Conservation (phyloP, 2,113 vertebrate species). For the Anas platyrhynchos region DNA sequence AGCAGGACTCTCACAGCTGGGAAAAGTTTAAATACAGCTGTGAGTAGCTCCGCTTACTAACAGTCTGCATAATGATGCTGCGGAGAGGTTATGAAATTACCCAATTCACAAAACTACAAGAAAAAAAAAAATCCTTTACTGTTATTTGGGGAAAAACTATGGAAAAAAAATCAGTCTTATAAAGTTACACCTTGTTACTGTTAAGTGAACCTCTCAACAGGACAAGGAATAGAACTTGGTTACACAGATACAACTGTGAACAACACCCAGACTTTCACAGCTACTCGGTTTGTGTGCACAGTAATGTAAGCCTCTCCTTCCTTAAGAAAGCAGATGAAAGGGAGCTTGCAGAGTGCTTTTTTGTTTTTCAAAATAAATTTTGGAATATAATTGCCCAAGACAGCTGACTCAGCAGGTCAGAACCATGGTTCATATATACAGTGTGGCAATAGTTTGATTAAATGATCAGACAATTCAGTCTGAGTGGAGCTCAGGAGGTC, state of each 20-base stretch:
- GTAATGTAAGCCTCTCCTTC: not conserved
- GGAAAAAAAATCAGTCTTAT: not conserved
- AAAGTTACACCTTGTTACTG: not conserved
- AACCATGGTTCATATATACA: not conserved
- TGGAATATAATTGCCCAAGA: not conserved
- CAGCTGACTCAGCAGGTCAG: not conserved
- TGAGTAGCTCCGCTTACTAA: not conserved
- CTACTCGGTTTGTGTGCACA: not conserved
- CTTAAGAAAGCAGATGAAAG: not conserved
- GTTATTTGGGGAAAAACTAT: not conserved
- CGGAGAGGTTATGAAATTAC: not conserved
- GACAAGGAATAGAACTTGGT: not conserved
- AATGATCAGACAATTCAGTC: not conserved
- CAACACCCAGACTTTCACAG: not conserved
- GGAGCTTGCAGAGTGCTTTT: not conserved
- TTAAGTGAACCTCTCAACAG: not conserved
- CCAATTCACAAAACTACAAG: not conserved
- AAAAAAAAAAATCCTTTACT: not conserved
- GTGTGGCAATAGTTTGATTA: not conserved
- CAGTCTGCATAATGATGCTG: not conserved
- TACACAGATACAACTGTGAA: not conserved
- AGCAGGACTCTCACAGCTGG: not conserved
- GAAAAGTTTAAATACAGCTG: not conserved
- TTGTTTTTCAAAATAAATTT: not conserved
- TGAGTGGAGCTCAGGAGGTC: not conserved